Percentiles rank a stretch among this genome's conserved stretches.
These are phyloP conservation scores for Callyntrura sp. DNA, from an alignment of 2,888 invertebrate genomes.

Conservation along the genomic window DNA sequence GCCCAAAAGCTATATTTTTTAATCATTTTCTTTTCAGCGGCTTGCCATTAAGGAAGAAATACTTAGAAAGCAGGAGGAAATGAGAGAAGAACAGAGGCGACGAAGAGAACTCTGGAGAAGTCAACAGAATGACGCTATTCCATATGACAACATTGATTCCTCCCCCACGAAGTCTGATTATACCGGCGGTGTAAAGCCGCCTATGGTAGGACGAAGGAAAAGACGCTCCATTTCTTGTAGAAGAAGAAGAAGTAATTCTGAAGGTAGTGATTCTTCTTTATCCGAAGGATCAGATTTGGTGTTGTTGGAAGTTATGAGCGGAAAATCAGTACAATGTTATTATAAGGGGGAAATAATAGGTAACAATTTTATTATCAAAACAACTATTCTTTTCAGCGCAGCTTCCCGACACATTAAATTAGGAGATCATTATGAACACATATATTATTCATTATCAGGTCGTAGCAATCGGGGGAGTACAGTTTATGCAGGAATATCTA, in stretches of 20 bases:
- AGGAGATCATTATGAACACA: too few species aligned
- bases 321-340: slow-evolving; percentile 88
- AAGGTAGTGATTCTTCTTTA: slow-evolving; percentile 87
- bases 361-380: too few species aligned
- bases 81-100: slow-evolving; percentile 89
- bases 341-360: slow-evolving; percentile 92
- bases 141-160: slow-evolving; percentile 58
- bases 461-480: slow-evolving; percentile 91
- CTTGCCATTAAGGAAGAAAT: slow-evolving; percentile 92
- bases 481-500: slow-evolving; percentile 90
- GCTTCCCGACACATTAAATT: background rate
- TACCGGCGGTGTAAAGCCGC: background rate
- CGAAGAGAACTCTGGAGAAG: slow-evolving; percentile 83
- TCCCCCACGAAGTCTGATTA: slow-evolving; percentile 77
- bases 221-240: slow-evolving; percentile 78
- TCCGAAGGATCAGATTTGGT: slow-evolving; percentile 88
- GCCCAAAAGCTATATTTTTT: too few species aligned
- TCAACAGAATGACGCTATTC: slow-evolving; percentile 61
- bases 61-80: slow-evolving; percentile 91
- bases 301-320: slow-evolving; percentile 87
- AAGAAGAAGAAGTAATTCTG: slow-evolving; percentile 87
- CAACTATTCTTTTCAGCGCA: slow-evolving; percentile 74
- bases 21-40: too few species aligned
- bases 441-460: too few species aligned
- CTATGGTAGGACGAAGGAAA: slow-evolving; percentile 61